phyloP scores from a whole-genome alignment of 2,888 invertebrate genomes.

The Sceliomorpha sp. region DNA sequence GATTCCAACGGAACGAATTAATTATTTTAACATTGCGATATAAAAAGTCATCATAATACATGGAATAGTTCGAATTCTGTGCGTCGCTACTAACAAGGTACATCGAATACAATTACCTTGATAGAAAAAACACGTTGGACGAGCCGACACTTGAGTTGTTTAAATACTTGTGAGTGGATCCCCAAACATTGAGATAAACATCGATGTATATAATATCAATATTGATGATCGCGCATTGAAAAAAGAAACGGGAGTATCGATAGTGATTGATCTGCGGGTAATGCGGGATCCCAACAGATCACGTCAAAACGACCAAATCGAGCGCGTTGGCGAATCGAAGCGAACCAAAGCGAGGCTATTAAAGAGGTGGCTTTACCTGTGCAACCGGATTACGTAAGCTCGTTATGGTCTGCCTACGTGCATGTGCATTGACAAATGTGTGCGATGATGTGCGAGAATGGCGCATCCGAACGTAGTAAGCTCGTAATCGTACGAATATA shows the following conservation, averaged over 20 bases:
- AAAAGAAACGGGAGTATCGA: not conserved
- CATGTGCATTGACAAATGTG: slow-evolving; percentile 20
- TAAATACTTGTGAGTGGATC: too few relatives aligned
- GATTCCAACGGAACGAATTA: too few relatives aligned
- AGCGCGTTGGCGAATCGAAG: slow-evolving; percentile 31
- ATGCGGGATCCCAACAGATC: slow-evolving; percentile 5
- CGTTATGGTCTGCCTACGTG: slow-evolving; percentile 16
- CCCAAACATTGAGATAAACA: too few relatives aligned
- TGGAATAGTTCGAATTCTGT: too few relatives aligned
- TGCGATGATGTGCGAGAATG: slow-evolving; percentile 21
- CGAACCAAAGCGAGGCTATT: slow-evolving; percentile 41
- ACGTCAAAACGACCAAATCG: slow-evolving; percentile 20
- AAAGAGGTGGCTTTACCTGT: slow-evolving; percentile 42
- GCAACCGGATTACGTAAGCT: slow-evolving; percentile 37
- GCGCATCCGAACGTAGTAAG: slow-evolving; percentile 10
- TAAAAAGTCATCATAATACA: too few relatives aligned
- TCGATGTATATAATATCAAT: too few relatives aligned
- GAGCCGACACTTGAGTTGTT: too few relatives aligned
- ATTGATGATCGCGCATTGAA: not conserved
- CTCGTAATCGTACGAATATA: slow-evolving; percentile 14
- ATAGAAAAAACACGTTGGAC: too few relatives aligned
- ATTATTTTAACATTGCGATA: too few relatives aligned
- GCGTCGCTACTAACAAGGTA: too few relatives aligned
- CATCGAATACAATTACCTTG: too few relatives aligned
- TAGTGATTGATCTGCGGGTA: slow-evolving; percentile 6